These are phyloP conservation scores for Podarcis muralis DNA, from an alignment of 2,113 vertebrate species.

Conservation along the genomic window DNA sequence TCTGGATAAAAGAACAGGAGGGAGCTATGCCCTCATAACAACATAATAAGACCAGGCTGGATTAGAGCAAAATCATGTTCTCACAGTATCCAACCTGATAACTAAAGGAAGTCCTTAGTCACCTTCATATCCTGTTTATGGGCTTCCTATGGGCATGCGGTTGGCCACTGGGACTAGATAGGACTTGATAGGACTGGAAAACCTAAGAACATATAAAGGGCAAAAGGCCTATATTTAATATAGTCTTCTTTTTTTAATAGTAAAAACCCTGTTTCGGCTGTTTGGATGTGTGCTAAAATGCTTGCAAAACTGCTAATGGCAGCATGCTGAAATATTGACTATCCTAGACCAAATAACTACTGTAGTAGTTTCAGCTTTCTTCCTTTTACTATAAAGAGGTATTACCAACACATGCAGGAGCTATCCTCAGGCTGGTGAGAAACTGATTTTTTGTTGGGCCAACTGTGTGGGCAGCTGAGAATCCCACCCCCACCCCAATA, in stretches of 20 bases:
- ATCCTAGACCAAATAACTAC: not conserved
- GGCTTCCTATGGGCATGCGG: not conserved
- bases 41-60: no score
- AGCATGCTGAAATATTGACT: not conserved
- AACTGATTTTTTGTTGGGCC: not conserved
- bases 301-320: not conserved
- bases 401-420: constrained; percentile 5
- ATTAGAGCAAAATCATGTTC: no score
- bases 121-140: not conserved
- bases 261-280: not conserved
- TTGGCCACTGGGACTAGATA: not conserved
- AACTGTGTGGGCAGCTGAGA: not conserved
- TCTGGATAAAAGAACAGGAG: no score
- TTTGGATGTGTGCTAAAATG: not conserved
- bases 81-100: no score
- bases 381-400: not conserved
- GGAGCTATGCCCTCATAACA: no score
- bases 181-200: no score
- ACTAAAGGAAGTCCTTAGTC: no score
- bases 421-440: not conserved
- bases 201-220: no score
- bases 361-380: not conserved
- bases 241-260: not conserved
- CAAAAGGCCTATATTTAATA: not conserved
- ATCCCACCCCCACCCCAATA: not conserved